These are phyloP conservation scores for Crax fasciolata DNA, from an alignment of 2,797 vertebrate genomes.

Conservation along the genomic window DNA sequence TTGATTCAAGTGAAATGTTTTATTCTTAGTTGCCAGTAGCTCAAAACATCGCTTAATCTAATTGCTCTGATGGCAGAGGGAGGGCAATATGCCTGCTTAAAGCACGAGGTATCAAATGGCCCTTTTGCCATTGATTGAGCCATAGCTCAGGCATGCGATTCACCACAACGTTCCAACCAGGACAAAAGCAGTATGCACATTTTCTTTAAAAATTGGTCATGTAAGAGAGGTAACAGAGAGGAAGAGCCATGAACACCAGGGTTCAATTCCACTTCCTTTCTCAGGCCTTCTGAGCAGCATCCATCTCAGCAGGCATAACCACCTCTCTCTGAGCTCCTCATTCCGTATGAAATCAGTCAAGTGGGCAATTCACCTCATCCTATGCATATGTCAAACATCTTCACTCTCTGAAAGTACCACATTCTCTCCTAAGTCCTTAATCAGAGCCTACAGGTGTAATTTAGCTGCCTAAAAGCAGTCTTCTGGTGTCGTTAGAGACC, in stretches of 20 bases:
- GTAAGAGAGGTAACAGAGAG: neutral
- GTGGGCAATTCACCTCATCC: neutral
- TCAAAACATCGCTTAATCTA: constrained; percentile 43
- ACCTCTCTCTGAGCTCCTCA: neutral
- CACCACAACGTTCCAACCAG: neutral
- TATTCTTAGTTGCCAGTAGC: constrained; percentile 31
- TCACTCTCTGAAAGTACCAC: neutral
- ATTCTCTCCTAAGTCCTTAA: neutral
- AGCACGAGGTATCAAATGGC: neutral
- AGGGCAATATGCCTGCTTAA: neutral
- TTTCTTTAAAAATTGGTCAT: neutral
- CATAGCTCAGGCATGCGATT: neutral
- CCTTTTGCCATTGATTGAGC: neutral
- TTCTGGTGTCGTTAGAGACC: neutral
- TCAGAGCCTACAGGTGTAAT: neutral
- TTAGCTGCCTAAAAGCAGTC: neutral
- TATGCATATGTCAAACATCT: accelerated
- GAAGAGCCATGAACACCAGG: neutral
- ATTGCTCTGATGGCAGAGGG: constrained; percentile 32
- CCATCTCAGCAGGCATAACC: neutral
- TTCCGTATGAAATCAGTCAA: neutral
- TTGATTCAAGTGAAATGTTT: constrained; percentile 56
- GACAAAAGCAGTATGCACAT: neutral
- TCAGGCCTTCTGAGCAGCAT: neutral
- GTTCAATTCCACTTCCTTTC: neutral